phyloP scores from a whole-genome alignment of 1,140 invertebrate genomes.

The Catajapyx aquilonaris region DNA sequence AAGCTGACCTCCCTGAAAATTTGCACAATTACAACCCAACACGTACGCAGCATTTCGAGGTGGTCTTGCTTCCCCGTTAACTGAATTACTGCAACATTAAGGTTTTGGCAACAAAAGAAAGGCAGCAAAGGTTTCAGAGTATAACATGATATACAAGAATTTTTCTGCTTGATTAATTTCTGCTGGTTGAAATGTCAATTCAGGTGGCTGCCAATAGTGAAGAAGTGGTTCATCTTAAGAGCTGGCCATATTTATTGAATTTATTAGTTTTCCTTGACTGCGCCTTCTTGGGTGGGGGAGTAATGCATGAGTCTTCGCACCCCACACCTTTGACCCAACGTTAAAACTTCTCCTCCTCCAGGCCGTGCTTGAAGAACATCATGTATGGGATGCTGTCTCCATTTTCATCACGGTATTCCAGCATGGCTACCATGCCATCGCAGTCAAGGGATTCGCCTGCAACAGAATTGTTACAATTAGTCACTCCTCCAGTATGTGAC shows the following conservation, averaged over 20 bases:
- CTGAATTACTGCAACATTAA: too few relatives aligned
- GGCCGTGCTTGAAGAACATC: slow-evolving; percentile 90
- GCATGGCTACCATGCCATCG: slow-evolving; percentile 77
- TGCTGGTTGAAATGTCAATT: too few relatives aligned
- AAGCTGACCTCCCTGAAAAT: too few relatives aligned
- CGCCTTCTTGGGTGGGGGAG: neutral
- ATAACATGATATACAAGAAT: too few relatives aligned
- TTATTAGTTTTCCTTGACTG: neutral
- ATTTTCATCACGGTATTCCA: slow-evolving; percentile 80
- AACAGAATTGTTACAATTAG: too few relatives aligned
- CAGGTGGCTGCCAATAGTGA: too few relatives aligned
- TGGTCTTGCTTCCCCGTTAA: too few relatives aligned
- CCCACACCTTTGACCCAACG: neutral
- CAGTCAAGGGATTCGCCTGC: slow-evolving; percentile 79
- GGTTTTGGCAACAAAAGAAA: too few relatives aligned
- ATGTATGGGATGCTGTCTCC: slow-evolving; percentile 59
- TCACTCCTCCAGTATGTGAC: neutral
- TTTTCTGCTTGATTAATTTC: too few relatives aligned
- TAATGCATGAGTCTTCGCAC: neutral
- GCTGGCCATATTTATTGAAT: neutral
- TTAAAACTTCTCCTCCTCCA: slow-evolving; percentile 86
- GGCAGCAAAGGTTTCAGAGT: too few relatives aligned
- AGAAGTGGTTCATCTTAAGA: neutral
- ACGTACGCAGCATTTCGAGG: too few relatives aligned
- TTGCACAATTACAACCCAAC: too few relatives aligned